Evolutionary conservation across 2,888 invertebrate genomes (phyloP).

Genomic region (Dryobotodes eremita): DNA sequence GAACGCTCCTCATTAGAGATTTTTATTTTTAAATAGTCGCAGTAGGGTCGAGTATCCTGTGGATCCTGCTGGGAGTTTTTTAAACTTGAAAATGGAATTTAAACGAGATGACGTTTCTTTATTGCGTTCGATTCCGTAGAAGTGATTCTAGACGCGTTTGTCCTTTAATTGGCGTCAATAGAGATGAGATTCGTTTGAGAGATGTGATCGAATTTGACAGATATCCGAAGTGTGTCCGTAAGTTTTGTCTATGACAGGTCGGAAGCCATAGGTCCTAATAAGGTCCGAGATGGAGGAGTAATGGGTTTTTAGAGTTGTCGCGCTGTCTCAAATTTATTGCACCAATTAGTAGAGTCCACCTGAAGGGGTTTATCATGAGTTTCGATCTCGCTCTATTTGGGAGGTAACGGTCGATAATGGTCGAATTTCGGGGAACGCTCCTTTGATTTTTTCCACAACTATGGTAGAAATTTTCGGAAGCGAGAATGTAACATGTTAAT

Average conservation of each 20-base stretch:
- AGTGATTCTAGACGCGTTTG: constrained; percentile 77
- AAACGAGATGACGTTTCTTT: constrained; percentile 87
- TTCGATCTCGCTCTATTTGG: constrained; percentile 89
- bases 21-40: constrained; percentile 81
- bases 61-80: constrained; percentile 71
- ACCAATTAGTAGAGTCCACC: constrained; percentile 89
- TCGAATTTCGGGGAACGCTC: constrained; percentile 86
- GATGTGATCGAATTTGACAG: constrained; percentile 76
- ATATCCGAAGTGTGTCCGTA: constrained; percentile 75
- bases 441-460: constrained; percentile 80
- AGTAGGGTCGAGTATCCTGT: constrained; percentile 78
- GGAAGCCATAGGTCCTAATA: constrained; percentile 78
- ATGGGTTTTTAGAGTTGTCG: constrained; percentile 82
- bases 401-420: constrained; percentile 89
- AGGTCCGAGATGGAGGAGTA: constrained; percentile 77
- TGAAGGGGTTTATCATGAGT: constrained; percentile 85
- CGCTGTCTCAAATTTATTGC: constrained; percentile 87
- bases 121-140: constrained; percentile 73
- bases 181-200: constrained; percentile 78
- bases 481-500: constrained; percentile 90
- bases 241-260: constrained; percentile 77
- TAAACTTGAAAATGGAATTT: constrained; percentile 85
- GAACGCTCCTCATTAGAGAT: constrained; percentile 85
- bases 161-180: constrained; percentile 79
- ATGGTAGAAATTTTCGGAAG: constrained; percentile 86